Conservation (phyloP, 2,888 invertebrate species). For the Acanthosepion lycidas region DNA sequence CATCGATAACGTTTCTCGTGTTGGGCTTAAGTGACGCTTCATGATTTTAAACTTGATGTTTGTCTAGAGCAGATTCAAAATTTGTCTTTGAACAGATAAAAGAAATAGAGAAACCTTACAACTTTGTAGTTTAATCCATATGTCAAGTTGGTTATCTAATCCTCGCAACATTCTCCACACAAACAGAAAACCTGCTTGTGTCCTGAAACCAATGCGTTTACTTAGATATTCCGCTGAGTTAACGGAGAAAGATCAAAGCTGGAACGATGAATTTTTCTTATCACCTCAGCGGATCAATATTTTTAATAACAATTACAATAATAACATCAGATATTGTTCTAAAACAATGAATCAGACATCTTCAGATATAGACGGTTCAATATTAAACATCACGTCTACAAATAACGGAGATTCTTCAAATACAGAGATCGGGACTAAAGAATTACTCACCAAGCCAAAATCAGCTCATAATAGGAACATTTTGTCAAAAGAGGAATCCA, state of each 20-base stretch:
- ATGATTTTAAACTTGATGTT: background rate
- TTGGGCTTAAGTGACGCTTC: background rate
- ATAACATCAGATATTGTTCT: background rate
- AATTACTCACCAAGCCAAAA: background rate
- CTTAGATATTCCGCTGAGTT: background rate
- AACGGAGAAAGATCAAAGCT: background rate
- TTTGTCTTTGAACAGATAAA: background rate
- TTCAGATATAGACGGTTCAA: background rate
- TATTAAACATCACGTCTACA: too few species aligned
- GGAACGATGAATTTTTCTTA: background rate
- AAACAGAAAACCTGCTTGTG: background rate
- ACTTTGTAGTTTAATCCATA: background rate
- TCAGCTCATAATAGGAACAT: background rate
- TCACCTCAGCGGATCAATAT: background rate
- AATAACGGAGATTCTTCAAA: background rate
- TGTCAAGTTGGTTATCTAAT: background rate
- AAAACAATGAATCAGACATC: background rate
- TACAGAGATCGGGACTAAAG: background rate
- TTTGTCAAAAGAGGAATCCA: background rate
- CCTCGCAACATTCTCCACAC: background rate
- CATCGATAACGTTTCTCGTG: background rate
- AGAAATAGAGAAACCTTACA: background rate
- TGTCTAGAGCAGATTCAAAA: background rate
- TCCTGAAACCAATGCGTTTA: background rate
- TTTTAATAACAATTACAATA: background rate